Conservation (phyloP, 2,113 vertebrate genomes). For the Tyrannus savana region DNA sequence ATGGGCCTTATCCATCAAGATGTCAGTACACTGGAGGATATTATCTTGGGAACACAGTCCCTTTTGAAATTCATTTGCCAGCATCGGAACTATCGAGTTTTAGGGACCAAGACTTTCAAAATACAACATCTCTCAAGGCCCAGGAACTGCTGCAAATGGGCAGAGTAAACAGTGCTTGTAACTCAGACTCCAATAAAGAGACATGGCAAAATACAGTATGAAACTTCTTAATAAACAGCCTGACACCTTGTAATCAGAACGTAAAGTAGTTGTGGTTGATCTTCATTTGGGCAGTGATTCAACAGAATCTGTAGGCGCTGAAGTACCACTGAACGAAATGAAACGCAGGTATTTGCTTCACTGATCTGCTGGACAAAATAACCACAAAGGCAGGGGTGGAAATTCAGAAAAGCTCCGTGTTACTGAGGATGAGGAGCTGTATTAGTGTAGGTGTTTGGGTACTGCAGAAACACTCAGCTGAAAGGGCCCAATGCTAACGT, state of each 20-base stretch:
- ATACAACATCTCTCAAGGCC: not conserved
- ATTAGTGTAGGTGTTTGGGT: not conserved
- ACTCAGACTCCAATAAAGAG: not conserved
- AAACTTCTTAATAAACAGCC: not conserved
- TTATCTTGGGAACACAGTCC: not conserved
- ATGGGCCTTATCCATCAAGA: rapidly evolving
- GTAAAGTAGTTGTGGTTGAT: not conserved
- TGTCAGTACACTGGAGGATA: not conserved
- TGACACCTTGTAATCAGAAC: not conserved
- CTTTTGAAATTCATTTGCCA: not conserved
- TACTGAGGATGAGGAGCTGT: not conserved
- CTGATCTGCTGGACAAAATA: not conserved
- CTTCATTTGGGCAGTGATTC: not conserved
- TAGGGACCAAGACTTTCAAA: not conserved
- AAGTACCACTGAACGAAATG: not conserved
- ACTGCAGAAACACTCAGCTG: not conserved
- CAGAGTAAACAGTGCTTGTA: not conserved
- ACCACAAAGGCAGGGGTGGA: not conserved
- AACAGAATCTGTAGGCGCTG: not conserved
- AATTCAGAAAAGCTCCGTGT: not conserved
- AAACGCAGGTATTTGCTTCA: not conserved
- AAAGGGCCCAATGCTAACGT: not conserved
- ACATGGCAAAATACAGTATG: not conserved
- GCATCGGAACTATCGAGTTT: not conserved
- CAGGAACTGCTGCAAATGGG: not conserved